These are phyloP conservation scores for Zosterops japonicus DNA, from an alignment of 2,113 vertebrate genomes.

Conservation along the genomic window DNA sequence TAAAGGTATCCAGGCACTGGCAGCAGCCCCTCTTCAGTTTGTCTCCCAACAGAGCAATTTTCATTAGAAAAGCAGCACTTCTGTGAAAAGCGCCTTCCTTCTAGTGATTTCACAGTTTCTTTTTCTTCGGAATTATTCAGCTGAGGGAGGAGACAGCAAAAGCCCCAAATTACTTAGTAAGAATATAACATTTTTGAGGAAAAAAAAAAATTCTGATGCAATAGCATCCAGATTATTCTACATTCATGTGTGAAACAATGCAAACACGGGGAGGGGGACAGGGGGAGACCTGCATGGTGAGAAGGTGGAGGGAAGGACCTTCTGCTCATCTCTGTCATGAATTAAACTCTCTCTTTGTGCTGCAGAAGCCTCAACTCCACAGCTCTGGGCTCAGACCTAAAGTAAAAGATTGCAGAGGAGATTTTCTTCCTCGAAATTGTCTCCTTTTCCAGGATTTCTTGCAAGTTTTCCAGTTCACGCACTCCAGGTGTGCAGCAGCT, in stretches of 20 bases:
- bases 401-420: neutral
- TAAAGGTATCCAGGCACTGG: neutral
- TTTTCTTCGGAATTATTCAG: neutral
- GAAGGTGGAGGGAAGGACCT: neutral
- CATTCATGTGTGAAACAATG: neutral
- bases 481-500: neutral
- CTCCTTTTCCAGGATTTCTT: slow-evolving; percentile 1
- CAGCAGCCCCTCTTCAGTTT: neutral
- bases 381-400: neutral
- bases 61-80: neutral
- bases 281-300: neutral
- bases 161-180: neutral
- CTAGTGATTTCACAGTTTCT: neutral
- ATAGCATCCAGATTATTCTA: neutral
- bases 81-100: neutral
- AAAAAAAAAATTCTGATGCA: neutral
- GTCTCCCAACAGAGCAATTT: neutral
- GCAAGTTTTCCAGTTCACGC: neutral
- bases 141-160: neutral
- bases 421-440: slow-evolving; percentile 22
- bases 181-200: neutral
- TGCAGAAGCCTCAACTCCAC: neutral
- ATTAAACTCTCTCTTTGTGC: neutral
- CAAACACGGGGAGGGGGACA: neutral
- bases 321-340: neutral